Percentiles rank a stretch among this genome's conserved stretches.
phyloP scores from a whole-genome alignment of 2,797 vertebrate species.

The Sebastiscus tertius region DNA sequence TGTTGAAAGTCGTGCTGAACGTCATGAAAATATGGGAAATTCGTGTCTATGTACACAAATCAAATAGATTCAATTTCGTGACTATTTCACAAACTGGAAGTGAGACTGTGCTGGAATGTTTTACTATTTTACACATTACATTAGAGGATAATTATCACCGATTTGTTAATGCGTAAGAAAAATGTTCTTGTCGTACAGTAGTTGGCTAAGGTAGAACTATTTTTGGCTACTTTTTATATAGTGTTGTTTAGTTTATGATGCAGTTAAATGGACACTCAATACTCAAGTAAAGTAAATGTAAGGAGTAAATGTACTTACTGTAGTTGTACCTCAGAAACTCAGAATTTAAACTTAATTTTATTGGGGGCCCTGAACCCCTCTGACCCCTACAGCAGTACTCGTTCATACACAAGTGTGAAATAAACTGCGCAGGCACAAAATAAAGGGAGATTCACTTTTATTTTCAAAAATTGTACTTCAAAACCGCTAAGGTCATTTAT shows the following conservation, averaged over 20 bases:
- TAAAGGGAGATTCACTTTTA: constrained; percentile 47
- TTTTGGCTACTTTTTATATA: not conserved
- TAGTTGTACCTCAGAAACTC: no score
- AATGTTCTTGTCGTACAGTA: not conserved
- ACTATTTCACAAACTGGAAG: no score
- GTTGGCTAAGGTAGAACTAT: not conserved
- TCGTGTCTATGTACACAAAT: no score
- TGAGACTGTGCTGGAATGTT: no score
- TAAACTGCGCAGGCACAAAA: not conserved
- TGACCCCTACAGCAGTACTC: not conserved
- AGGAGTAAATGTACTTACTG: not conserved
- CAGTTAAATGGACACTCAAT: not conserved
- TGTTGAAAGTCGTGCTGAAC: no score
- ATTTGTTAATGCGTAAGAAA: not conserved
- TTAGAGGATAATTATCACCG: not conserved
- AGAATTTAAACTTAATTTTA: not conserved
- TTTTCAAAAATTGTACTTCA: constrained; percentile 55
- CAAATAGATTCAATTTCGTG: no score
- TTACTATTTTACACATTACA: not conserved
- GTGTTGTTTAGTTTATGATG: not conserved
- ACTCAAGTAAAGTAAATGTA: not conserved
- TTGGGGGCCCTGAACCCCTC: not conserved
- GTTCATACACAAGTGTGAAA: not conserved
- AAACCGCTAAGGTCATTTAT: constrained; percentile 79
- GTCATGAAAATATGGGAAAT: no score